Percentiles rank a stretch among this genome's conserved stretches.
Evolutionary conservation across 2,888 invertebrate species (phyloP).

Genomic region (Meliscaeva auricollis): DNA sequence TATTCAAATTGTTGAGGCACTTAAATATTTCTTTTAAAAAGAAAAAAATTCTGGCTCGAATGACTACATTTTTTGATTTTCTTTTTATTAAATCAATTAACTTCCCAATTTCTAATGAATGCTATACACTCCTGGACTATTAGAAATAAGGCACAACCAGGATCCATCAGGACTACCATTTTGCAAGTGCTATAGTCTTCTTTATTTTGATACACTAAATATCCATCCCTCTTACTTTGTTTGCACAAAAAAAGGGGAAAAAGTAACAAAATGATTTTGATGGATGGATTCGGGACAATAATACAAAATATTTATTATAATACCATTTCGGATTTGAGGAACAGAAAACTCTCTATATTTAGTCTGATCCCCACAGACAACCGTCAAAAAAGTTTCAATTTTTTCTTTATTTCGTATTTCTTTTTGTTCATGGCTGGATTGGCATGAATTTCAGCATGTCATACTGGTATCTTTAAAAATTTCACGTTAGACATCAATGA

Average conservation of each 20-base stretch:
- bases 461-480: slow-evolving; percentile 19
- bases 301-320: slow-evolving; percentile 38
- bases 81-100: too few species aligned
- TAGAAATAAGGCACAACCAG: neutral
- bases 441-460: too few species aligned
- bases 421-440: slow-evolving; percentile 3
- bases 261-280: slow-evolving; percentile 42
- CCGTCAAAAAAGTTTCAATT: slow-evolving; percentile 29
- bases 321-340: slow-evolving; percentile 34
- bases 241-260: slow-evolving; percentile 36
- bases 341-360: neutral
- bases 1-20: too few species aligned
- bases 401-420: neutral
- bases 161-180: neutral
- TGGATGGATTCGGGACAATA: slow-evolving; percentile 43
- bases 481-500: slow-evolving; percentile 34
- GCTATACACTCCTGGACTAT: neutral
- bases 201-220: slow-evolving; percentile 9
- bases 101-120: neutral
- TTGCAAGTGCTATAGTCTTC: neutral
- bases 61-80: too few species aligned
- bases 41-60: too few species aligned
- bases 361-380: slow-evolving; percentile 10
- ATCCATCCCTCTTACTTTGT: slow-evolving; percentile 27
- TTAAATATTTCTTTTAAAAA: too few species aligned